Percentiles rank a stretch among this genome's conserved stretches.
Evolutionary conservation across 35 echinoderm and acorn worm genomes (phyloP).

Genomic region (Hemicentrotus pulcherrimus): DNA sequence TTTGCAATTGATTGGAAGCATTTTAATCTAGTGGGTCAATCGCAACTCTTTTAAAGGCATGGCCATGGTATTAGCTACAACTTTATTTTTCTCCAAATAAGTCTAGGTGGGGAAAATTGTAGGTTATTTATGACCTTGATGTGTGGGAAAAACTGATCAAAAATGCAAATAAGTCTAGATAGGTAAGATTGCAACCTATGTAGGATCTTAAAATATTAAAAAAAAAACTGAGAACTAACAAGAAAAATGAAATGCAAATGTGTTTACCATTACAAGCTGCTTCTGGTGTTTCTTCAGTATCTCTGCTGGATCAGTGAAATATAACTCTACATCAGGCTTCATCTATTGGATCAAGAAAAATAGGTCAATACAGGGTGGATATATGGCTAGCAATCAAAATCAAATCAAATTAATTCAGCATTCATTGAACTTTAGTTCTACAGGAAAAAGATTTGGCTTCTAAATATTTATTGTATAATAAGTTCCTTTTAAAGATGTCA

Average conservation of each 20-base stretch:
- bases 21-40: no score
- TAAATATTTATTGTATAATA: background rate
- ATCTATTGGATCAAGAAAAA: slow-evolving; percentile 53
- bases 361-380: background rate
- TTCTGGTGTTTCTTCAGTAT: slow-evolving; percentile 78
- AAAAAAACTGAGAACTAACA: no score
- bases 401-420: background rate
- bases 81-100: no score
- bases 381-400: background rate
- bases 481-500: background rate
- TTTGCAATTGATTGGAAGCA: no score
- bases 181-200: no score
- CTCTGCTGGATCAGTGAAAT: slow-evolving; percentile 75
- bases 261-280: slow-evolving; percentile 71
- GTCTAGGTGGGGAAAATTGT: no score
- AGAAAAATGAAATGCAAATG: background rate
- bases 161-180: no score
- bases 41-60: no score
- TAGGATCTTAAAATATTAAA: no score
- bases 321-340: slow-evolving; percentile 94
- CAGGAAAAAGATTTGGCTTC: background rate
- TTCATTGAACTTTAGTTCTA: background rate
- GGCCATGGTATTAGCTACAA: no score
- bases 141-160: no score
- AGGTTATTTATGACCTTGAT: no score